Conservation (phyloP, 2,113 vertebrate genomes). For the Eidolon helvum region DNA sequence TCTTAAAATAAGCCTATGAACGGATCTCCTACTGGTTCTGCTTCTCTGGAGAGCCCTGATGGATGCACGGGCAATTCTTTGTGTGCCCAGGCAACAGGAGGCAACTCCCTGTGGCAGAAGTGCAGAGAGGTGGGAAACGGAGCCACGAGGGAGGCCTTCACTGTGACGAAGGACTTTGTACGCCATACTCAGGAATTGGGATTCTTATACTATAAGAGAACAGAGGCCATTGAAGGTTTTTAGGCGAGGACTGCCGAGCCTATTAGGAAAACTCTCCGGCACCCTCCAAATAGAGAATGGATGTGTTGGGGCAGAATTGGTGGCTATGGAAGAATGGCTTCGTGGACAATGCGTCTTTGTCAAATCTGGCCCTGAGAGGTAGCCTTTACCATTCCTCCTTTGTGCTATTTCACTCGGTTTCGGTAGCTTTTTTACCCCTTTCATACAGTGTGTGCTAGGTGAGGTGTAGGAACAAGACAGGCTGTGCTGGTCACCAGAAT, state of each 20-base stretch:
- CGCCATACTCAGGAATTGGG: fast-evolving
- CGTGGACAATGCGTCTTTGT: background rate
- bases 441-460: background rate
- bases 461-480: background rate
- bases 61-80: background rate
- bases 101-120: background rate
- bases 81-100: background rate
- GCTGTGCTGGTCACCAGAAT: background rate
- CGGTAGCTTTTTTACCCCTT: background rate
- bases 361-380: background rate
- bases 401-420: background rate
- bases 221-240: background rate
- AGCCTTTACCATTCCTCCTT: background rate
- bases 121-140: background rate
- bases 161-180: background rate
- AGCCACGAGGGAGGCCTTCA: background rate
- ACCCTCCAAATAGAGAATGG: background rate
- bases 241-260: background rate
- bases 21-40: background rate
- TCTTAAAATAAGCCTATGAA: background rate
- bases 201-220: background rate
- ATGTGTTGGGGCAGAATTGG: background rate
- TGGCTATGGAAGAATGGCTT: background rate
- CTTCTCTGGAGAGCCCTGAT: background rate
- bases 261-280: background rate